Base-by-base conservation (phyloP, 1,140 invertebrate genomes). In the Drosophila varians region DNA sequence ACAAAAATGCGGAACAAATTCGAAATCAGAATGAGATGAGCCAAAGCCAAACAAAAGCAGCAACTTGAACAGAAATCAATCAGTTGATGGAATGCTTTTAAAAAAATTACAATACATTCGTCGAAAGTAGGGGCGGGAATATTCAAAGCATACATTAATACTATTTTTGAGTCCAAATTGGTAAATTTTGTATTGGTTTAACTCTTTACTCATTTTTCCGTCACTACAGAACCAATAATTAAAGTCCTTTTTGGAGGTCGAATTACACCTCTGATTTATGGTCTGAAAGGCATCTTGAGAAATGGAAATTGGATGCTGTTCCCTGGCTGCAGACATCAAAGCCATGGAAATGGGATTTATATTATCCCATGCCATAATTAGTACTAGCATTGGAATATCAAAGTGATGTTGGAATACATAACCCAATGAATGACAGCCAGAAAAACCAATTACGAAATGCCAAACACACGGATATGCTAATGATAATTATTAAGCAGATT, bases 31-130 rank as follows among this genome's bases (percentile, higher is more conserved):
- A n/a, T 36, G 48, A 18, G 21, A 53, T 14, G 28, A 19, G 6
- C n/a, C 9, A 46, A 65, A 71, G 42, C 6, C 49, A 60, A 51
- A 49, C 56, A 66, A 47, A 47, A 53, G 18, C 28, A 25, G 23
- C n/a, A 40, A 53, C 19, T 56, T 25, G 21, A 62, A 48, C 56
- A 42, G 47, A 62, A 75, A 74, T 74, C 80, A 84, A 84, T 84
- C 80, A 76, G 76, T 62, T 84, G 82, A 84, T 84, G 76, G 73
- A 69, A 80, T 69, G 76, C 80, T 84, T 84, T 84, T 69, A 86
- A 45, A 79, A 73, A 76, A 49, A 86, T 72, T 80, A 73, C 43
- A 76, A 76, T 79, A 84, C 8, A 42, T 42, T n/a, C 11, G 12
- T 9, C 6, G 34, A 21, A 7, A 34, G 12, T 31, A 31, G 11